A percentile compares a stretch with the other conserved stretches of the same genome.
These are phyloP conservation scores for Anguilla japonica DNA, from an alignment of 2,113 vertebrate genomes.

Conservation along the genomic window DNA sequence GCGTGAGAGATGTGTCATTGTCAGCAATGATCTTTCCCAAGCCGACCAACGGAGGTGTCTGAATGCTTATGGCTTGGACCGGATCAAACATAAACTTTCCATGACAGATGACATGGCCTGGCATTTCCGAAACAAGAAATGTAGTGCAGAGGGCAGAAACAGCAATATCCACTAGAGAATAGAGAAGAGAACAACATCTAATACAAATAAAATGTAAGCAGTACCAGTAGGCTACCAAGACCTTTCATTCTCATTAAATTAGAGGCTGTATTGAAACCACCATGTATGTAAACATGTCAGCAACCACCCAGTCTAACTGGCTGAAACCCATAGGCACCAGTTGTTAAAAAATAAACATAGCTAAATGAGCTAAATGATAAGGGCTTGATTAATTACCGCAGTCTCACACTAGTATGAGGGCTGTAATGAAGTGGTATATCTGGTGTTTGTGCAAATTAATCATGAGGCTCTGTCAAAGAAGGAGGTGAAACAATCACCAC, in stretches of 20 bases:
- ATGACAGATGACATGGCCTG: neutral
- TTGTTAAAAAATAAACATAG: no score
- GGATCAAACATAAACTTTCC: neutral
- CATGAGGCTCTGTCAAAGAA: neutral
- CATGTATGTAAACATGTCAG: no score
- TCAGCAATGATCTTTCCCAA: conserved; percentile 16
- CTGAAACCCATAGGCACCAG: no score
- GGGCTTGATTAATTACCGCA: no score
- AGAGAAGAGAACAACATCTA: neutral
- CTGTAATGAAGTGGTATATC: neutral
- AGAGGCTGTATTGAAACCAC: neutral
- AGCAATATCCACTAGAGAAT: neutral
- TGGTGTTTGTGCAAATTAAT: neutral
- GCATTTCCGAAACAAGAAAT: neutral
- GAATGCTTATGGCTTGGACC: neutral
- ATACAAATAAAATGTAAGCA: neutral
- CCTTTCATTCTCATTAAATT: neutral
- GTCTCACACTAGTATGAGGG: no score
- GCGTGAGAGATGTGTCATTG: neutral
- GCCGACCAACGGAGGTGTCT: conserved; percentile 8
- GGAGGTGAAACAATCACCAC: neutral
- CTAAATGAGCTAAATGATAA: no score
- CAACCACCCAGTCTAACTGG: no score
- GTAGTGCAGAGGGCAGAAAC: neutral
- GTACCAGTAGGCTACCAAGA: neutral